phyloP scores from a whole-genome alignment of 2,797 vertebrate species.

The Alectoris magna region DNA sequence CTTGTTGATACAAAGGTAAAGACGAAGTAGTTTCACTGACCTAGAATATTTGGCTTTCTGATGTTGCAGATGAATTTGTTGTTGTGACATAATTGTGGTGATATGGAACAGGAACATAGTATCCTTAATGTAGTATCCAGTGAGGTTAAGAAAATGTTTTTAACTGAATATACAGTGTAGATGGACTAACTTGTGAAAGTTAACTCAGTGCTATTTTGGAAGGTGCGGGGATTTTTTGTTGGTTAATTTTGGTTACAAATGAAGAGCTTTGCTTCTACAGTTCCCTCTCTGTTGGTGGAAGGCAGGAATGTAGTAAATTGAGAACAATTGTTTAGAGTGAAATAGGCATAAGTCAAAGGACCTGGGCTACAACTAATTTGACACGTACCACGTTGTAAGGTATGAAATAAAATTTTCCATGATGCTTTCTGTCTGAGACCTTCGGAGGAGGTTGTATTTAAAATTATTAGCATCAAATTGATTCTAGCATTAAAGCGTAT shows the following conservation, averaged over 20 bases:
- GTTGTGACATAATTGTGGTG: neutral
- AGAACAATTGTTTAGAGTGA: neutral
- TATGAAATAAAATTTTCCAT: neutral
- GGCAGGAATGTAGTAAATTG: neutral
- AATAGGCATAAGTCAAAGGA: neutral
- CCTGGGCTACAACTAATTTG: neutral
- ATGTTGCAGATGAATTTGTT: neutral
- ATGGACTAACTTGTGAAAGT: neutral
- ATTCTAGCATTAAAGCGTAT: neutral
- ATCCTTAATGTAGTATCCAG: neutral
- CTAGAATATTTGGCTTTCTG: neutral
- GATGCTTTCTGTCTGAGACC: neutral
- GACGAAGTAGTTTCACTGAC: neutral
- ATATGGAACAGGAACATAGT: neutral
- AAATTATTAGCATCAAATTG: neutral
- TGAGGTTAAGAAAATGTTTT: neutral
- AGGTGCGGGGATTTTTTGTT: neutral
- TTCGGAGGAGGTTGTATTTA: neutral
- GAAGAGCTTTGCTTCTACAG: neutral
- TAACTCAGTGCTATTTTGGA: neutral
- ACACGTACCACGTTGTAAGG: rapidly evolving
- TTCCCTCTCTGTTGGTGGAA: neutral
- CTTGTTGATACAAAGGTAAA: neutral
- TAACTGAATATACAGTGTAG: neutral
- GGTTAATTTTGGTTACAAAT: rapidly evolving